phyloP scores from a whole-genome alignment of 2,888 invertebrate species.

The Yponomeuta cagnagella region DNA sequence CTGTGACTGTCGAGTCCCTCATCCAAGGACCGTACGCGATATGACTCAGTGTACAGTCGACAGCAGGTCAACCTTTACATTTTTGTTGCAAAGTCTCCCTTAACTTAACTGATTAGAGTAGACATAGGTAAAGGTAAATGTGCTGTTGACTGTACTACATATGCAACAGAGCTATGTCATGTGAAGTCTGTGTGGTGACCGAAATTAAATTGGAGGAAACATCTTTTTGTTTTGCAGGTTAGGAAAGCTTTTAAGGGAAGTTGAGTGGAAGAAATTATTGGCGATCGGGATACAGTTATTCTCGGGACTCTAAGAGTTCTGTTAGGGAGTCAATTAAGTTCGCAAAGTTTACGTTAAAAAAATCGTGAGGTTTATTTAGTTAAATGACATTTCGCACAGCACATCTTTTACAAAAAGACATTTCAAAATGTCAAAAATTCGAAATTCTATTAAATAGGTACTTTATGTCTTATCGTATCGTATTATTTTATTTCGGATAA shows the following conservation, averaged over 20 bases:
- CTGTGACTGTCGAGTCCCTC: background rate
- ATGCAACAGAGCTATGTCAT: constrained; percentile 19
- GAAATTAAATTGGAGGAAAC: constrained; percentile 12
- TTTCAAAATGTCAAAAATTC: too few species aligned
- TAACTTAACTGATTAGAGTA: too few species aligned
- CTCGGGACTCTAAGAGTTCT: background rate
- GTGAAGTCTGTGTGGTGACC: background rate
- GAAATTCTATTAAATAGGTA: too few species aligned
- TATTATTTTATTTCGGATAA: too few species aligned
- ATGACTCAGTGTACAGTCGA: background rate
- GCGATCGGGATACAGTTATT: background rate
- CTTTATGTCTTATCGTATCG: too few species aligned
- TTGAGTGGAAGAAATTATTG: background rate
- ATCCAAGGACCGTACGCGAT: constrained; percentile 24
- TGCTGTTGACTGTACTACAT: too few species aligned
- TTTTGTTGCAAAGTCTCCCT: too few species aligned
- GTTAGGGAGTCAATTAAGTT: background rate
- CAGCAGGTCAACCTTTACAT: too few species aligned
- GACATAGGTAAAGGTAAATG: too few species aligned
- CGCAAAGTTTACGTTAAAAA: background rate
- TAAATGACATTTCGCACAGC: too few species aligned
- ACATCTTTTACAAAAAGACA: too few species aligned
- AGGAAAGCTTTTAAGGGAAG: background rate
- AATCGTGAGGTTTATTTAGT: too few species aligned
- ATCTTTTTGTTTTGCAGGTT: background rate